Evolutionary conservation across 2,113 vertebrate species (phyloP).

Genomic region (Ariopsis seemanni): DNA sequence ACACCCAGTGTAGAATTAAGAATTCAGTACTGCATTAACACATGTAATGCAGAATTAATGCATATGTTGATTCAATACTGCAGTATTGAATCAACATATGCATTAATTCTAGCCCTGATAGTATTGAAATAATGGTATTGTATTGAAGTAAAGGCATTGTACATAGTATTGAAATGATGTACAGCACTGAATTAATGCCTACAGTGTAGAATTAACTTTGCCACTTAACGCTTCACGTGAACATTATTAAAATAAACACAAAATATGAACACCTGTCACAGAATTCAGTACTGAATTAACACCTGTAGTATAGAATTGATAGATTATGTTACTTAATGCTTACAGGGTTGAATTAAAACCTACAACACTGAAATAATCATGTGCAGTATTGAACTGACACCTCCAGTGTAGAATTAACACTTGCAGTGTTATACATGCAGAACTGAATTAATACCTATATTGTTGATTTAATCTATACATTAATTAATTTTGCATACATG

Average conservation of each 20-base stretch:
- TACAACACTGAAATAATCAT: background rate
- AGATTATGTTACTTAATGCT: background rate
- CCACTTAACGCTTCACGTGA: background rate
- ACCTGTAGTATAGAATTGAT: background rate
- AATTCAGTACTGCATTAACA: background rate
- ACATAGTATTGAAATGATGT: background rate
- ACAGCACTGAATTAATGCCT: background rate
- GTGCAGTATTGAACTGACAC: background rate
- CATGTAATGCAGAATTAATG: background rate
- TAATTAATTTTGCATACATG: background rate
- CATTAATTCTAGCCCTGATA: background rate
- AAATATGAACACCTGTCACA: background rate
- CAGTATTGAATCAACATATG: background rate
- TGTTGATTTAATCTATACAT: background rate
- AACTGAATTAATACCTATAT: background rate
- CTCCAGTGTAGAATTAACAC: background rate
- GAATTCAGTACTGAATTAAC: background rate
- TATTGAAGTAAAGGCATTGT: too few species aligned
- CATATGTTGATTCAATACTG: too few species aligned
- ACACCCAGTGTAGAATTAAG: background rate
- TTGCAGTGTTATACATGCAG: too few species aligned
- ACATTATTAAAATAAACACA: background rate
- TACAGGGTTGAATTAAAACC: background rate
- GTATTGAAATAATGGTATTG: background rate
- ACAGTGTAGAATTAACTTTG: background rate